A percentile compares a stretch with the other conserved stretches of the same genome.
Evolutionary conservation across 2,888 invertebrate species (phyloP).

Genomic region (Dasypolia templi): DNA sequence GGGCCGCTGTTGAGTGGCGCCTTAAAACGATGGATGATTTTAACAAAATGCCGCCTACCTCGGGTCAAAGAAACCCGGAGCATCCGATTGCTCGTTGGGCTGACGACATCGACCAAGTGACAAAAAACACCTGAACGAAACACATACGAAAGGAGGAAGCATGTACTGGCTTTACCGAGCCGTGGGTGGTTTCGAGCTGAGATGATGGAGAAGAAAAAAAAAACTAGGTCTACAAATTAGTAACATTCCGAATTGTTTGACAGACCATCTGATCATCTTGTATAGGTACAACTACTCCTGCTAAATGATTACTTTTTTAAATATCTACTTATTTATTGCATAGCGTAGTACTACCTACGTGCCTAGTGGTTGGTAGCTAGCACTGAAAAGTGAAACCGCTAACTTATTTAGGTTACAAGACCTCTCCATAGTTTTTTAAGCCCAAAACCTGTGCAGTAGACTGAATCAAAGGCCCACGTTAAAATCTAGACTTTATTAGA

Average conservation of each 20-base stretch:
- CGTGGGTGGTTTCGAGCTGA: too few species aligned
- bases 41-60: too few species aligned
- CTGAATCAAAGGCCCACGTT: not conserved
- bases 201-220: not conserved
- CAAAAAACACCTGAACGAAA: too few species aligned
- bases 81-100: too few species aligned
- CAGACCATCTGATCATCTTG: not conserved
- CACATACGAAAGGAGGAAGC: too few species aligned
- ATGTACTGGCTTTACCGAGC: too few species aligned
- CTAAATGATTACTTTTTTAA: not conserved
- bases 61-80: too few species aligned
- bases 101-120: too few species aligned
- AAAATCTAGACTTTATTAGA: conserved; percentile 1
- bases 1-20: too few species aligned
- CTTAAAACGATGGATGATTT: too few species aligned
- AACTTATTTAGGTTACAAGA: not conserved
- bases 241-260: not conserved
- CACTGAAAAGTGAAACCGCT: not conserved
- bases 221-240: not conserved
- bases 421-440: conserved; percentile 3
- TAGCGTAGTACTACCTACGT: not conserved
- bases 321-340: not conserved
- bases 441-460: too few species aligned
- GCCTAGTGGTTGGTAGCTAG: not conserved
- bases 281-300: not conserved